Conservation (phyloP, 1,140 invertebrate species). For the Melanaphis sacchari region DNA sequence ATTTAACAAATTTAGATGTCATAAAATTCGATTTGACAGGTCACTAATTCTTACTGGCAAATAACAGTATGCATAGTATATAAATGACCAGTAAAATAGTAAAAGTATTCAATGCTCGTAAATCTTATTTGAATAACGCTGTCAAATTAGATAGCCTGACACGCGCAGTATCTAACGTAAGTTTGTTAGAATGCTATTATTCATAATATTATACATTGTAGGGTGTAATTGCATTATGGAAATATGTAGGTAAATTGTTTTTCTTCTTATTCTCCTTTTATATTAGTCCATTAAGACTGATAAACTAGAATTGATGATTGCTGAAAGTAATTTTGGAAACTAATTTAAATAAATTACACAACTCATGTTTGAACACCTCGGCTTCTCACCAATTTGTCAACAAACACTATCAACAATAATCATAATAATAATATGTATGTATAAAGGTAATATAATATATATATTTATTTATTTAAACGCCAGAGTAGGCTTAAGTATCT, state of each 20-base stretch:
- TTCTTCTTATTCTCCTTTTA: background rate
- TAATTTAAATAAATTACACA: slow-evolving; percentile 25
- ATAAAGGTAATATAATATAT: background rate
- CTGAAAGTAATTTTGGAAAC: slow-evolving; percentile 4
- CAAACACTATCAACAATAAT: background rate
- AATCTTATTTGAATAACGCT: slow-evolving; percentile 32
- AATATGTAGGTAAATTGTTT: background rate
- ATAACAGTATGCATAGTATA: background rate
- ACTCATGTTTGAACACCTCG: background rate
- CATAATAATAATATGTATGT: background rate
- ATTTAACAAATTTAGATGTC: background rate
- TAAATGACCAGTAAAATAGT: slow-evolving; percentile 7
- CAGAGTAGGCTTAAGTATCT: too few species aligned
- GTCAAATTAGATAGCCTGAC: slow-evolving; percentile 22
- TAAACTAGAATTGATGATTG: slow-evolving; percentile 24
- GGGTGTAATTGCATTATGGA: background rate
- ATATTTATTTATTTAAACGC: background rate
- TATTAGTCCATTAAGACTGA: too few species aligned
- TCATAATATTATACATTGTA: background rate
- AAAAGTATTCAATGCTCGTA: background rate
- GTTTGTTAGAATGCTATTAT: background rate
- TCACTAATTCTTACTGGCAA: slow-evolving; percentile 21
- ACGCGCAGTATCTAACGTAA: background rate
- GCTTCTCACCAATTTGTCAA: background rate
- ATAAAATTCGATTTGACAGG: background rate